These are phyloP conservation scores for Micronycteris hirsuta DNA, from an alignment of 2,113 vertebrate genomes.

Conservation along the genomic window DNA sequence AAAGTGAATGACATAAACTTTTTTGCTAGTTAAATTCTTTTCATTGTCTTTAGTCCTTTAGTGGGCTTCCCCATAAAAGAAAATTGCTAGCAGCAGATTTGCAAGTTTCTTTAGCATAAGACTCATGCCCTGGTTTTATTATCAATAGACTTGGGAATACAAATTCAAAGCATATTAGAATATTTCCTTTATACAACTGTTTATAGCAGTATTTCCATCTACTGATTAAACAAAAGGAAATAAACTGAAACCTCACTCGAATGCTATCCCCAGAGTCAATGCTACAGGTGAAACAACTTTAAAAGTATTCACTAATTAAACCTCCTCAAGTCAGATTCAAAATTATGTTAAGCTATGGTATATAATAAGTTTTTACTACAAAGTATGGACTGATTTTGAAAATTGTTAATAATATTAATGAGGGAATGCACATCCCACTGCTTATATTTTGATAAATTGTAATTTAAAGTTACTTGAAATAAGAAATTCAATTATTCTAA, in stretches of 20 bases:
- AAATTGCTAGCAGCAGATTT: neutral
- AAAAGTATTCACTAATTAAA: neutral
- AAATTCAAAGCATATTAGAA: neutral
- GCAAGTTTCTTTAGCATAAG: neutral
- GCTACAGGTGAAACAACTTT: neutral
- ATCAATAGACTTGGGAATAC: neutral
- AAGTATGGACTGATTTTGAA: neutral
- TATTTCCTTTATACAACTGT: neutral
- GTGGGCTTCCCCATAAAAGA: neutral
- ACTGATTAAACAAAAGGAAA: constrained; percentile 1
- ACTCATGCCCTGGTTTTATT: neutral
- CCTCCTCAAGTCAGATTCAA: neutral
- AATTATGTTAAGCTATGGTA: neutral
- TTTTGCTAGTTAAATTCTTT: neutral
- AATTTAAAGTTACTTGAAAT: constrained; percentile 20
- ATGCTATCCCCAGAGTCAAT: neutral
- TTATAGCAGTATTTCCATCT: neutral
- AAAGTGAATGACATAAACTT: neutral
- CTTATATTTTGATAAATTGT: constrained; percentile 42
- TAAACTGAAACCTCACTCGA: neutral
- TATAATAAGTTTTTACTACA: neutral
- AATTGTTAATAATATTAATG: neutral
- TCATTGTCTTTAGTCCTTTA: neutral
- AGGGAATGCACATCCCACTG: neutral
- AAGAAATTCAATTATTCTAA: neutral